Base-by-base conservation (phyloP, 2,888 invertebrate species). In the Cheilosia vulpina region DNA sequence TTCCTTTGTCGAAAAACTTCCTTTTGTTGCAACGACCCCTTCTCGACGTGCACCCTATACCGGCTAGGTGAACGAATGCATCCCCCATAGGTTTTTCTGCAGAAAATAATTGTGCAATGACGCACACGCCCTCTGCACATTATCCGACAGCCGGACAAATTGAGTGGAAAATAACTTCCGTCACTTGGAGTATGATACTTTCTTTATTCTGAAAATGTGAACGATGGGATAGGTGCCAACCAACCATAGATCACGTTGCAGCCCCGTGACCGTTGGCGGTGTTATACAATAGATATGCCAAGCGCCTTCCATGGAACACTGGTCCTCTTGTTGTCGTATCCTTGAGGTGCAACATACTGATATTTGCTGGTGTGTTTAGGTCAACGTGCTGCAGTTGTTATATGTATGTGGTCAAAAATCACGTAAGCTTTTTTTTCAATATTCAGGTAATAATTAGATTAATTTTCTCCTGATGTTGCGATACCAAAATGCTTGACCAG, bases 91-190 rank as follows among this genome's bases (percentile, higher is more conserved):
- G 1, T 38, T 19, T 53, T 53, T 55, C 24, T 19, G 5, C 31
- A 17, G 45, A n/a, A 31, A 19, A 15, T 57, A 43, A 31, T 19
- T 45, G 27, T 69, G 55, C 57, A 31, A 57, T 69, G 57, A 69
- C 45, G 68, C 57, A 45, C 2, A 45, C 13, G 19, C 21, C 66
- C 53, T 31, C 34, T 27, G 11, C 43, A 68, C 68, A 55, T 38
- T 57, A 45, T 31, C n/a, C 69, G 4, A 43, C 55, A 4, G 31
- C 19, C 31, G 55, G 55, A 17, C 34, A 57, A 57, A 69, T 69
- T 17, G 21, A 57, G 57, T 69, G 69, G 45, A 57, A 57, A 69
- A 68, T 45, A 55, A 47, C 57, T 57, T 57, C 57, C 57, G 69
- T 57, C 69, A 57, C 15, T 45, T 57, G 57, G 19, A 34, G 17